Evolutionary conservation across 2,113 vertebrate genomes (phyloP), one percentile per base, ranked within the genome.

Genomic region (Perccottus glenii): DNA sequence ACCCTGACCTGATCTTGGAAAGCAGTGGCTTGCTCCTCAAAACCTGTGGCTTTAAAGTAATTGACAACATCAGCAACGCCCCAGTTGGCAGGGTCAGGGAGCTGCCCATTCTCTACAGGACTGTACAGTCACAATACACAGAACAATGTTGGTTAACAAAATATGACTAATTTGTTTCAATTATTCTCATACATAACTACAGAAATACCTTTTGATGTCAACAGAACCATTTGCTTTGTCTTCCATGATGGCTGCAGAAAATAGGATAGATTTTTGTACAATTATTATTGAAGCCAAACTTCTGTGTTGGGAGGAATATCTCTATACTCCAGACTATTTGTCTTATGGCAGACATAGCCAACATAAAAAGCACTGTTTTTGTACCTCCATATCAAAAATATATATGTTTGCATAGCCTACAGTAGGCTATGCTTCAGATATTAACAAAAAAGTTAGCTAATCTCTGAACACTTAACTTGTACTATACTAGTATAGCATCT

Each of bases 1-100:
- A 1, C 5, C 75, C 87, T 91, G 19, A 99, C 98, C 98, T 99
- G 98, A 87, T 99, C 96, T 85, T 97, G 96, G 80, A 99, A 99
- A 83, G 94, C 97, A 7, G 10, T 93, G 60, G 98, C 96, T 91
- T 99, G 97, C 81, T 99, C 98, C 81, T 98, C 98, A 78, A 99
- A 99, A 86, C 98, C 98, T 50, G 93, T 96, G 46, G 94, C 95
- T 92, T 95, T 96, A 86, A 99, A 98, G 85, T 99, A 99, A 92
- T 96, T 95, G 87, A 98, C 96, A 9, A 99, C 98, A 55, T 99
- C 98, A 0, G 91, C 87, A 58, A 98, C 96, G 0, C 93, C 96
- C 98, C 98, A 99, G 90, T 96, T 95, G 53, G 96, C 95, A 33
- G 97, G 97, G 83, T 99, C 96, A 0, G 93, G 93, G 67, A 95